phyloP scores from a whole-genome alignment of 2,113 vertebrate species.

The Misgurnus mizolepis region DNA sequence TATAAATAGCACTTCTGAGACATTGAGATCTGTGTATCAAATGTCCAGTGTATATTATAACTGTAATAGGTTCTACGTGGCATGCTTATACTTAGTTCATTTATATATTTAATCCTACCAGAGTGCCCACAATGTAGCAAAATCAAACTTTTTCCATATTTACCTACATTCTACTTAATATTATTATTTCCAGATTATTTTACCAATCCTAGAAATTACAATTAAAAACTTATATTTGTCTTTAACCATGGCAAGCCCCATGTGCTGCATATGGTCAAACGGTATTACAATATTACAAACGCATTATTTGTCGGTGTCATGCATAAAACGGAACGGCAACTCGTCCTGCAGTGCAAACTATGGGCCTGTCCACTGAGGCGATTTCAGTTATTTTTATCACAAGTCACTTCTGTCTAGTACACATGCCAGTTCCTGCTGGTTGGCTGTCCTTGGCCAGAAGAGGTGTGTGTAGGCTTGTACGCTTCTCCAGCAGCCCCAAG shows the following conservation, averaged over 20 bases:
- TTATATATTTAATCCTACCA: no score
- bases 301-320: neutral
- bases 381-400: constrained; percentile 33
- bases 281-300: neutral
- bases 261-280: neutral
- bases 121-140: no score
- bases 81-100: neutral
- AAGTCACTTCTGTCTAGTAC: constrained; percentile 12
- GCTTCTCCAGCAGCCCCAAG: constrained; percentile 29
- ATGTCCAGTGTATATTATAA: no score
- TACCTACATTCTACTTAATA: no score
- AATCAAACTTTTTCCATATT: no score
- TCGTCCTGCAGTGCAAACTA: neutral
- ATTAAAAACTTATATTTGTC: neutral
- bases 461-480: constrained; percentile 23
- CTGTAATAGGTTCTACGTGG: no score
- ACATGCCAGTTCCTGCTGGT: constrained; percentile 11
- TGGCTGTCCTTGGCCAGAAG: constrained; percentile 39
- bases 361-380: neutral
- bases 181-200: neutral
- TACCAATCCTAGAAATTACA: neutral
- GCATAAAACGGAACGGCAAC: neutral
- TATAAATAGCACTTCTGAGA: neutral
- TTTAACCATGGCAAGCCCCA: neutral
- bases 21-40: no score